Evolutionary conservation across 2,888 invertebrate species (phyloP).

Genomic region (Criorhina ranunculi): DNA sequence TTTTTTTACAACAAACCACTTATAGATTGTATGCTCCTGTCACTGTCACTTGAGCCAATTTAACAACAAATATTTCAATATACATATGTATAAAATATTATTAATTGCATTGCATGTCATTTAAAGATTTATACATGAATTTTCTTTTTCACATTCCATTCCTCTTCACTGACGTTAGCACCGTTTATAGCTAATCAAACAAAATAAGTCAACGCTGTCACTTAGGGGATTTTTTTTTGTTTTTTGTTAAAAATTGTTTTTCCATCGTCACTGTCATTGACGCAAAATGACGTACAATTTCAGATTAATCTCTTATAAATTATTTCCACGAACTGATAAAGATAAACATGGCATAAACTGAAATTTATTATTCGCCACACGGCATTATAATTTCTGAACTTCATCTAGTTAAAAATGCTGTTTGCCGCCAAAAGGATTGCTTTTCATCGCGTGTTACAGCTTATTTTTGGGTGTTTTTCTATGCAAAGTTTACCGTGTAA

Average conservation of each 20-base stretch:
- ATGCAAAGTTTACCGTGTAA: not conserved
- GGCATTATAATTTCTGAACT: constrained; percentile 8
- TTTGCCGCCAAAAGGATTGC: constrained; percentile 1
- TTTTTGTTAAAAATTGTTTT: constrained; percentile 9
- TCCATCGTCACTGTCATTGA: constrained; percentile 55
- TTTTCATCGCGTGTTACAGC: not conserved
- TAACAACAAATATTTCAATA: too few species aligned
- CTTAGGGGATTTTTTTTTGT: constrained; percentile 27
- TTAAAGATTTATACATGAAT: not conserved
- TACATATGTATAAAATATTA: constrained; percentile 13
- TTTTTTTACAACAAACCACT: not conserved
- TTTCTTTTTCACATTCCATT: not conserved
- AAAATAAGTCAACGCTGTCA: constrained; percentile 28
- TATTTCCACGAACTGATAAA: constrained; percentile 44
- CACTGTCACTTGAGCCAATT: constrained; percentile 32
- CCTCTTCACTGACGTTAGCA: constrained; percentile 30
- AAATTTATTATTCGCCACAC: constrained; percentile 29
- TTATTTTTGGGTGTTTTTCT: not conserved
- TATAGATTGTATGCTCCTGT: not conserved
- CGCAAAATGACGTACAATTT: constrained; percentile 55
- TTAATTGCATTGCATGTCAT: constrained; percentile 36
- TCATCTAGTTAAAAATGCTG: not conserved
- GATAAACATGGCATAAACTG: constrained; percentile 23
- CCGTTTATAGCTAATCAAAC: constrained; percentile 43
- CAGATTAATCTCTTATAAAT: constrained; percentile 57